Base-by-base conservation (phyloP, 2,113 vertebrate species). In the Lathamus discolor region DNA sequence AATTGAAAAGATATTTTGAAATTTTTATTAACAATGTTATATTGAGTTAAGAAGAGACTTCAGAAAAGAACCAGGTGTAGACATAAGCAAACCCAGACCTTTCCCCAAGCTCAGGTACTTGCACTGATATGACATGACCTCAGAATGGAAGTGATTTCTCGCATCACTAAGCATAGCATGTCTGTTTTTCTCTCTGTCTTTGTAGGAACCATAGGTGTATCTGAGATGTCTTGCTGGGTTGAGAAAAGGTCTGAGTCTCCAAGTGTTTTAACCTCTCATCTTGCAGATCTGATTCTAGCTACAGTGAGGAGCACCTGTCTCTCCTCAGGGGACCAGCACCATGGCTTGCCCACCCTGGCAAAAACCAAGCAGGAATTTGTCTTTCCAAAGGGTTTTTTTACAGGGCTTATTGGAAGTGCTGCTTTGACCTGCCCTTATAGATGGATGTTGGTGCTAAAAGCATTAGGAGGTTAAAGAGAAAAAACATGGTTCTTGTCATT, bases 231-330 rank as follows among this genome's bases (percentile, higher is more conserved):
- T 39, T 37, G 43, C 24, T n/a, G 11, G 10, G 17, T 7, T 10
- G 16, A 43, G n/a, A 35, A 70, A 74, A 41, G 8, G 5, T 35
- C 68, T 61, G 74, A 41, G 25, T 74, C 46, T 37, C 62, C 1
- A 0, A 29, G 6, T n/a, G 5, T 73, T 73, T 81, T 48, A 13
- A 7, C 5, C 12, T 73, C n/a, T 35, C 43, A 2, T 20, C 2
- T n/a, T 41, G 7, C 9, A 41, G 28, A 44, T 12, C 1, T 2
- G 29, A 14, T 57, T 68, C 80, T 23, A 49, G n/a, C 61, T 68
- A 37, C 0, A 1, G 17, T 7, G 35, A 39, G 43, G 48, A 78
- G 19, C 35, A 51, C 12, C 17, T 51, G 19, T 28, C 51, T 13
- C 39, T 62, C 15, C 20, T 35, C 14, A 27, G 25, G 14, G 13